Evolutionary conservation across 2,797 vertebrate species (phyloP), one percentile per base, ranked within the genome.

Genomic region (Syngnathus rostellatus): DNA sequence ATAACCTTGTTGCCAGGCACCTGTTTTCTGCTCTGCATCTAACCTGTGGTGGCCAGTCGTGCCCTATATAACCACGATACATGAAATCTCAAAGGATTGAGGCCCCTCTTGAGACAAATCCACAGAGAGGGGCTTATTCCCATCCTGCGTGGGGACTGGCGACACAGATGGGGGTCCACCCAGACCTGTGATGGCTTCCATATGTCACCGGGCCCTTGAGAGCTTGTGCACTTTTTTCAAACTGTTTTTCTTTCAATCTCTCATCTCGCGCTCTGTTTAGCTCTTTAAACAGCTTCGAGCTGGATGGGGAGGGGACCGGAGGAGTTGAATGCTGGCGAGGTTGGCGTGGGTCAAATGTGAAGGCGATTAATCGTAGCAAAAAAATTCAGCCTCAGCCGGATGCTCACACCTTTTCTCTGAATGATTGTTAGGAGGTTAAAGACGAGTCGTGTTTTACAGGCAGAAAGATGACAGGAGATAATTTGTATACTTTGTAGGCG

Each of bases 181-280:
- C 31, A 74, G 77, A 79, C 81, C 72, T 73, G 78, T 89, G 87
- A 91, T 89, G 77, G 78, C 82, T 91, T 91, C 89, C 90, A 91
- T 90, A 91, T 91, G 90, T 89, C 84, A 75, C 83, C 80, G 11
- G 12, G 63, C 67, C 83, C 79, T 73, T 73, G 69, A 68, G 77
- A 80, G 71, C 68, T 19, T 31, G 21, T 65, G 62, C 19, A 7
- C 60, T 77, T 74, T 71, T 74, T 71, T 74, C 65, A 31, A 0
- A 71, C 67, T 83, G 77, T 85, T 85, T 83, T 85, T 83, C 79
- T 87, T 87, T 79, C 81, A 73, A 77, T 87, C 85, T 86, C 74
- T 86, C 84, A 84, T 86, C 77, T 81, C 83, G 67, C 69, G 62
- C 68, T 86, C 75, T 84, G 81, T 81, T 87, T 88, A 70, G 75